Base-by-base conservation (phyloP, 2,797 vertebrate species). In the Scleropages formosus region DNA sequence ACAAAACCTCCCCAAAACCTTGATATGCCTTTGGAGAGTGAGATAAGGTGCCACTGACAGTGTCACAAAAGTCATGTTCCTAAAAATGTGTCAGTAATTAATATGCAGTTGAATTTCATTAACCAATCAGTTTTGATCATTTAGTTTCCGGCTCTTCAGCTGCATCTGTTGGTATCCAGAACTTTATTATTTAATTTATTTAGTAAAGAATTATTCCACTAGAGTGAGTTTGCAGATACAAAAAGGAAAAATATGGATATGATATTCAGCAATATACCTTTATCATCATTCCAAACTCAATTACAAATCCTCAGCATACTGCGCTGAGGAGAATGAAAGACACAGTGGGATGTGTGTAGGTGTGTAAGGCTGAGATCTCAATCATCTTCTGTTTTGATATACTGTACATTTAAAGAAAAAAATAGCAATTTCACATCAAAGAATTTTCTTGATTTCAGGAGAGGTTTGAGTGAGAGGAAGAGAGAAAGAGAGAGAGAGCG, bases 331-430 rank as follows among this genome's bases (percentile, higher is more conserved):
- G 61, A 78, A 67, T 73, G 61, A 85, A 84, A 83, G 78, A 84
- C 63, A 76, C 74, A 80, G 72, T 58, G 11, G 26, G 0, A 0
- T 74, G 65, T 58, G 3, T 67, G 79, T 86, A 83, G 70, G 77
- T 76, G 79, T 58, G 4, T 58, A 82, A 53, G 58, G 79, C 0
- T 16, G 59, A 66, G 77, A 75, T 47, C 77, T 67, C 78, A 68
- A 79, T 49, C 70, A 22, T 68, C 9, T 13, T 75, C 65, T 1
- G 11, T 62, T 75, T 72, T 76, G 76, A 27, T 78, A 75, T 61
- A 10, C 67, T 66, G 78, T 64, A 77, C 75, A 80, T 58, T 79
- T 76, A 78, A 68, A 85, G 78, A 74, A 79, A 69, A 77, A 80
- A 79, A 76, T 46, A 75, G 64, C 74, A 73, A 56, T n/a, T 58